phyloP scores from a whole-genome alignment of 1,140 invertebrate genomes.

The Formica selysi region DNA sequence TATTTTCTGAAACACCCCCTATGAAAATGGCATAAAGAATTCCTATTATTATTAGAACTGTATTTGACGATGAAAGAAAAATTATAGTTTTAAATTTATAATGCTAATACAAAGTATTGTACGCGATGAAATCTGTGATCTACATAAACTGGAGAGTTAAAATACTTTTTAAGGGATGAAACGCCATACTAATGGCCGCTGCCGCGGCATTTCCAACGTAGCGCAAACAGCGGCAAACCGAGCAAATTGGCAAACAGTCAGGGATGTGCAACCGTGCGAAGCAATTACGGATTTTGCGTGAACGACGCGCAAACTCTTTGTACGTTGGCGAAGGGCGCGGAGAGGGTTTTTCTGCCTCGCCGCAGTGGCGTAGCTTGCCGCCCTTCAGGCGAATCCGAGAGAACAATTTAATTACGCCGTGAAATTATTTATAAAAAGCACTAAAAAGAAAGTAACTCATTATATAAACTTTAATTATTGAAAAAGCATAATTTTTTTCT shows the following conservation, averaged over 20 bases:
- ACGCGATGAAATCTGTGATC: not conserved
- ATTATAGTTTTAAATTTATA: conserved; percentile 26
- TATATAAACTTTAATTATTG: not conserved
- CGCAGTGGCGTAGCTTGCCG: conserved; percentile 60
- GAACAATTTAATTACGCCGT: not conserved
- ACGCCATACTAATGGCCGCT: not conserved
- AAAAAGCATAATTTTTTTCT: not conserved
- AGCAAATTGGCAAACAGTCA: conserved; percentile 79
- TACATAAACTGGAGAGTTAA: not conserved
- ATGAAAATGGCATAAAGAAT: not conserved
- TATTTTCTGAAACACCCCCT: not conserved
- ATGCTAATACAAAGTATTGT: not conserved
- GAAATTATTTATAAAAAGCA: not conserved
- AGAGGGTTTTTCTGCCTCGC: conserved; percentile 53
- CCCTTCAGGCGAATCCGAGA: not conserved
- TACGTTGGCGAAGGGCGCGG: conserved; percentile 51
- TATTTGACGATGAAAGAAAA: not conserved
- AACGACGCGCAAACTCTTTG: conserved; percentile 77
- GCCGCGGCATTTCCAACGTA: conserved; percentile 51
- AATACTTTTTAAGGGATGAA: conserved; percentile 26
- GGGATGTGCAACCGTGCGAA: conserved; percentile 80
- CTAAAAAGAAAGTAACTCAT: not conserved
- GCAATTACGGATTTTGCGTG: conserved; percentile 82
- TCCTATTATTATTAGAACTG: not conserved
- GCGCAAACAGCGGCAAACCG: conserved; percentile 75